Percentiles rank a stretch among this genome's conserved stretches.
Conservation (phyloP, 2,113 vertebrate genomes). For the Salvelinus sp. region DNA sequence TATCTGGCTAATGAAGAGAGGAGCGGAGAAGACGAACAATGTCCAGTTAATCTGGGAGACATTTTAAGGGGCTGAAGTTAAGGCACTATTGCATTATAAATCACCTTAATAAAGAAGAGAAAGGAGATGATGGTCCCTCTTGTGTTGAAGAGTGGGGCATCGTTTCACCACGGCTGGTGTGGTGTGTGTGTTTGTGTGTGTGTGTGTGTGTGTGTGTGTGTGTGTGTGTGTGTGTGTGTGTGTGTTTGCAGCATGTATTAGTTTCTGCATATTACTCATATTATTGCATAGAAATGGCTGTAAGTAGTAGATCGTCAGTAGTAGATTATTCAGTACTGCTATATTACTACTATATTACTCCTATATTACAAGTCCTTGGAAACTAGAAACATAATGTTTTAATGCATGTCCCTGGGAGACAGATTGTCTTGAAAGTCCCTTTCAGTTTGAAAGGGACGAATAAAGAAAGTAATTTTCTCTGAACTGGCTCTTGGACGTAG, state of each 20-base stretch:
- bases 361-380: neutral
- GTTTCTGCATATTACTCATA: no score
- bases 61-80: slow-evolving; percentile 8
- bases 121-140: neutral
- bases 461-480: neutral
- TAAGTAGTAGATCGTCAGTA: no score
- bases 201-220: neutral
- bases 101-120: neutral
- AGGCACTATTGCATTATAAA: slow-evolving; percentile 5
- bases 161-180: neutral
- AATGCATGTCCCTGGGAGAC: neutral
- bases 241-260: no score
- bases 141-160: no score
- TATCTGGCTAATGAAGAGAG: slow-evolving; percentile 6
- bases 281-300: neutral
- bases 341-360: no score
- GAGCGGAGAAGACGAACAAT: neutral
- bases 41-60: slow-evolving; percentile 10
- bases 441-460: neutral
- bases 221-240: neutral
- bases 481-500: neutral
- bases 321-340: no score
- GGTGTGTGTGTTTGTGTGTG: no score
- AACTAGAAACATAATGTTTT: neutral
- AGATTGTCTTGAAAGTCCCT: neutral